Conservation (phyloP, 2,888 invertebrate genomes). For the Stegophylla sp. region DNA sequence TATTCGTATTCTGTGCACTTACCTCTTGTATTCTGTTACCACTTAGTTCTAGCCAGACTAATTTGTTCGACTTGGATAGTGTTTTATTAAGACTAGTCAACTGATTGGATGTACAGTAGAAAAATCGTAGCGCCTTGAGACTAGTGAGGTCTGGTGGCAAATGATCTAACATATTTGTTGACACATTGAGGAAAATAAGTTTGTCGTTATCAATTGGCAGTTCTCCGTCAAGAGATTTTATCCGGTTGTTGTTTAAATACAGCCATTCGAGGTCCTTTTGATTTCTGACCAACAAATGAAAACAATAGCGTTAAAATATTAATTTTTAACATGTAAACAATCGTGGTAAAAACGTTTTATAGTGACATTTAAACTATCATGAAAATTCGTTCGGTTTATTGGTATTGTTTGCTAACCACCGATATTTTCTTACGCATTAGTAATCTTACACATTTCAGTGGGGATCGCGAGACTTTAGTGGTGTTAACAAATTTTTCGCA, state of each 20-base stretch:
- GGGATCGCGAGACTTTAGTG: no score
- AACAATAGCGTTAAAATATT: no score
- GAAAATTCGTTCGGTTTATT: no score
- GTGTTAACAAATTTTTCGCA: no score
- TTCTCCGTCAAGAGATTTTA: conserved; percentile 78
- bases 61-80: conserved; percentile 73
- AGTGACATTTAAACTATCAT: no score
- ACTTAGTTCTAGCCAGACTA: conserved; percentile 74
- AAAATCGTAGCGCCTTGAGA: conserved; percentile 73
- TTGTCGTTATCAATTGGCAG: conserved; percentile 74
- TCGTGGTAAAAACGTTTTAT: no score
- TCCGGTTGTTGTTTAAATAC: conserved; percentile 78
- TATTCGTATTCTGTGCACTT: conserved; percentile 64
- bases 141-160: conserved; percentile 77
- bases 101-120: conserved; percentile 77
- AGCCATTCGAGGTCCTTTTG: conserved; percentile 78
- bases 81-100: conserved; percentile 76
- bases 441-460: no score
- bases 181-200: conserved; percentile 75
- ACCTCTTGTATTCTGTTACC: conserved; percentile 79
- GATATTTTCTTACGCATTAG: no score
- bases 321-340: no score
- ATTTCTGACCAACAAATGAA: conserved; percentile 65
- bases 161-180: conserved; percentile 75
- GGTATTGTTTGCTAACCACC: no score